phyloP scores from a whole-genome alignment of 2,888 invertebrate species.

The Himalopsyche japonica region DNA sequence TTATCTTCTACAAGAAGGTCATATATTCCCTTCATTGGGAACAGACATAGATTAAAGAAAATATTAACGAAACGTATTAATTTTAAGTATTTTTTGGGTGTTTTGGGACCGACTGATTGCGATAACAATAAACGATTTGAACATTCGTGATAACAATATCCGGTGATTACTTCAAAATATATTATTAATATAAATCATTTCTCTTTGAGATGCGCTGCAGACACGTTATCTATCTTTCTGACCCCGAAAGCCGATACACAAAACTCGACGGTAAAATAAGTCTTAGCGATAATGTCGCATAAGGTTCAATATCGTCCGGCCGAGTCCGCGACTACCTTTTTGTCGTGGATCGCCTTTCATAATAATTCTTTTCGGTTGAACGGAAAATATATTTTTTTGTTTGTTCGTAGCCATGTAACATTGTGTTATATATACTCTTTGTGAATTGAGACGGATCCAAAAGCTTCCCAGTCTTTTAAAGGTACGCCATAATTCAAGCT shows the following conservation, averaged over 20 bases:
- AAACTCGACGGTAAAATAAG: not conserved
- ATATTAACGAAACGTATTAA: too few species aligned
- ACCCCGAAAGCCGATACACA: conserved; percentile 9
- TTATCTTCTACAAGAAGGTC: too few species aligned
- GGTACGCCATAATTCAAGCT: conserved; percentile 38
- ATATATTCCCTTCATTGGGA: too few species aligned
- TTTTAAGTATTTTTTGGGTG: too few species aligned
- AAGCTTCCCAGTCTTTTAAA: conserved; percentile 26
- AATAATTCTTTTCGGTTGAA: conserved; percentile 37
- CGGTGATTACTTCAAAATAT: too few species aligned
- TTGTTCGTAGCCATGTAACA: conserved; percentile 30
- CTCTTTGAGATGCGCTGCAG: not conserved
- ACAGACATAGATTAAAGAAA: too few species aligned
- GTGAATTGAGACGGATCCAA: conserved; percentile 36
- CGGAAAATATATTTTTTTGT: conserved; percentile 33
- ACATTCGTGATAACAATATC: too few species aligned
- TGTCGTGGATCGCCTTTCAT: conserved; percentile 30
- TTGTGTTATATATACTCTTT: conserved; percentile 28
- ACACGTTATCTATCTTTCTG: not conserved
- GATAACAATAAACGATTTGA: too few species aligned
- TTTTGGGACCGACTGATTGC: too few species aligned
- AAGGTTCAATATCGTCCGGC: conserved; percentile 3
- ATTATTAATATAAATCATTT: not conserved
- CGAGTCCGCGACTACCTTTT: conserved; percentile 17
- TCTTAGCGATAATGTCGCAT: not conserved